Evolutionary conservation across 1,140 invertebrate species (phyloP).

Genomic region (Ostrea edulis): DNA sequence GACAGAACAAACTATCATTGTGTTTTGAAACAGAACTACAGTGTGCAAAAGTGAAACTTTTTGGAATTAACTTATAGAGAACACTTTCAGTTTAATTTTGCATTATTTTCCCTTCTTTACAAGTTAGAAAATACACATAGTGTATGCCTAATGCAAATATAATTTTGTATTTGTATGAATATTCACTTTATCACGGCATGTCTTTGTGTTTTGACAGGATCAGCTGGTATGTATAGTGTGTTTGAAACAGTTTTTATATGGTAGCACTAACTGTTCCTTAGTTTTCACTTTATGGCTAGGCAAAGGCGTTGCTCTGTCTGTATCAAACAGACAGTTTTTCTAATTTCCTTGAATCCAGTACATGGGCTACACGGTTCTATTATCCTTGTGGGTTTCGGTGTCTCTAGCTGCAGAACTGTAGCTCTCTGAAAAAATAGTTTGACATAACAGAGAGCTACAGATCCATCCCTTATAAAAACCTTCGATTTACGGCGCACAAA

Average conservation of each 20-base stretch:
- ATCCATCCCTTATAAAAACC: too few relatives aligned
- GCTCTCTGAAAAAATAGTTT: too few relatives aligned
- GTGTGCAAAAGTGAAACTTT: background rate
- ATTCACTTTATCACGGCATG: background rate
- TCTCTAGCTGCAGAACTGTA: too few relatives aligned
- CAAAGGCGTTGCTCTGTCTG: background rate
- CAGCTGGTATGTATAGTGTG: constrained; percentile 23
- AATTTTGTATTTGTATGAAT: background rate
- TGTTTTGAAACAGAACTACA: background rate
- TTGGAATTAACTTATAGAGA: background rate
- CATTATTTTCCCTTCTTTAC: background rate
- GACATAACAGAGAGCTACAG: too few relatives aligned
- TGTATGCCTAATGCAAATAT: background rate
- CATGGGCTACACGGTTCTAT: background rate
- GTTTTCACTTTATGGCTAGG: background rate
- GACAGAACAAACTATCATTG: background rate
- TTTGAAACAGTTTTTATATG: background rate
- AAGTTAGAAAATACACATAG: background rate
- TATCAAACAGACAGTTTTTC: background rate
- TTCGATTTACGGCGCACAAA: too few relatives aligned
- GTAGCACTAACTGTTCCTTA: constrained; percentile 26
- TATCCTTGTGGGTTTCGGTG: background rate
- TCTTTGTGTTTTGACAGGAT: constrained; percentile 32
- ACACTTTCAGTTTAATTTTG: background rate
- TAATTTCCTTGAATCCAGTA: background rate